phyloP scores from a whole-genome alignment of 2,888 invertebrate species.

The Acleris literana region DNA sequence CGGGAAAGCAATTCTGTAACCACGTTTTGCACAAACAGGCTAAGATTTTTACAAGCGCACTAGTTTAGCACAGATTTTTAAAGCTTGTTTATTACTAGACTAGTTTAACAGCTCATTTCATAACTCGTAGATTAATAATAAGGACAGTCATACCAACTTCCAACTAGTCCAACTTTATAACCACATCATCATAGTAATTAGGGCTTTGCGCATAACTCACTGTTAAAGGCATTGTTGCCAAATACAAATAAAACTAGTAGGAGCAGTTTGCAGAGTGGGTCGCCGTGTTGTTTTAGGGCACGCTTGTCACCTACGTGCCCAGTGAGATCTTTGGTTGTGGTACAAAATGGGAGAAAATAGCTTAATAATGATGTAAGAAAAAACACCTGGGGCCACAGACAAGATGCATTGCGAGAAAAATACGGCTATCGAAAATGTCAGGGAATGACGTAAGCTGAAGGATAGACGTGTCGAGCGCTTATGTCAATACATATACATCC shows the following conservation, averaged over 20 bases:
- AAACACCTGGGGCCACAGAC: neutral
- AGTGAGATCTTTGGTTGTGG: constrained; percentile 26
- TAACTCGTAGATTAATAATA: too few relatives aligned
- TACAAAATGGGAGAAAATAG: constrained; percentile 10
- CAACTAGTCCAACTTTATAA: neutral
- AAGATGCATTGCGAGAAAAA: too few relatives aligned
- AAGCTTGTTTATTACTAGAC: too few relatives aligned
- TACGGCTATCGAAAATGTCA: too few relatives aligned
- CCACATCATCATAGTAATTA: neutral
- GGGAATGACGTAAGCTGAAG: too few relatives aligned
- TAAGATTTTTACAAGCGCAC: too few relatives aligned
- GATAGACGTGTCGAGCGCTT: too few relatives aligned
- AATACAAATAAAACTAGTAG: constrained; percentile 22
- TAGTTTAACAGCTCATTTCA: too few relatives aligned
- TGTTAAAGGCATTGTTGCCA: constrained; percentile 1
- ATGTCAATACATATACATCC: too few relatives aligned
- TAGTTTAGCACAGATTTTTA: too few relatives aligned
- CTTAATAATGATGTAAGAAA: neutral
- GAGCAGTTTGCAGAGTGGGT: constrained; percentile 22
- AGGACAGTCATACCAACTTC: neutral
- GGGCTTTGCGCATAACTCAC: neutral
- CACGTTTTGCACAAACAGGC: too few relatives aligned
- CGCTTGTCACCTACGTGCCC: constrained; percentile 37
- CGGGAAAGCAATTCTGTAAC: too few relatives aligned
- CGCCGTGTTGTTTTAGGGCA: constrained; percentile 38